Percentiles rank a stretch among this genome's conserved stretches.
Conservation (phyloP, 2,113 vertebrate species). For the Seriola dumerili region DNA sequence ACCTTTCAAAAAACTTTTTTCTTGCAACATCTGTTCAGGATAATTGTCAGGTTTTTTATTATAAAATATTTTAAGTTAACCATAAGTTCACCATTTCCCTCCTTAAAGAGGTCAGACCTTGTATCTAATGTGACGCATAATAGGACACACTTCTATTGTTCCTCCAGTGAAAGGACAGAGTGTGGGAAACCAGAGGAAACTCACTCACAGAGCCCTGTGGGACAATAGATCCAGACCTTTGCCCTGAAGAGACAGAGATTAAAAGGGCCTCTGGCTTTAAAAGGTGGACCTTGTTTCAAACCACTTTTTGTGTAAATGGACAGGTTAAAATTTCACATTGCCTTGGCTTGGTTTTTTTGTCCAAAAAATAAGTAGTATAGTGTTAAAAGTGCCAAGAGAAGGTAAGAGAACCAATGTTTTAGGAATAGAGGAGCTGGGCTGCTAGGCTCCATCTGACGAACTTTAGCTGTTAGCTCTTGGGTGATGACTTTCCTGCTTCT, state of each 20-base stretch:
- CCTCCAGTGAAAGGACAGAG: slow-evolving; percentile 41
- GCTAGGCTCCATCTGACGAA: too few species aligned
- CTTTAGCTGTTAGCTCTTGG: too few species aligned
- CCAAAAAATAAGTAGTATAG: too few species aligned
- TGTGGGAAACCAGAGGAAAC: slow-evolving; percentile 61
- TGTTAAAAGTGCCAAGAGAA: too few species aligned
- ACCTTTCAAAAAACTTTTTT: neutral
- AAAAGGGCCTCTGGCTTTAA: neutral
- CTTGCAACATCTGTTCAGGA: neutral
- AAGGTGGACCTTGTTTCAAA: neutral
- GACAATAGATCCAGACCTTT: slow-evolving; percentile 25
- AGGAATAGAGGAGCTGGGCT: too few species aligned
- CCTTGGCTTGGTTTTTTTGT: too few species aligned
- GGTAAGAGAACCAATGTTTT: too few species aligned
- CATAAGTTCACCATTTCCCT: too few species aligned
- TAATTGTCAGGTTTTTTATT: neutral
- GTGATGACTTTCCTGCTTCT: too few species aligned
- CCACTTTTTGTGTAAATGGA: too few species aligned
- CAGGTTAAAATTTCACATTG: too few species aligned
- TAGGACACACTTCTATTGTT: slow-evolving; percentile 65
- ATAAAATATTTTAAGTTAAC: neutral
- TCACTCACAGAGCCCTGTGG: slow-evolving; percentile 39
- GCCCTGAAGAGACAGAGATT: neutral
- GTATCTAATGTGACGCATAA: slow-evolving; percentile 37
- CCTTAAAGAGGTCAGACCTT: neutral